Conservation (phyloP, 2,888 invertebrate genomes). For the Cremastobaeus sp. region DNA sequence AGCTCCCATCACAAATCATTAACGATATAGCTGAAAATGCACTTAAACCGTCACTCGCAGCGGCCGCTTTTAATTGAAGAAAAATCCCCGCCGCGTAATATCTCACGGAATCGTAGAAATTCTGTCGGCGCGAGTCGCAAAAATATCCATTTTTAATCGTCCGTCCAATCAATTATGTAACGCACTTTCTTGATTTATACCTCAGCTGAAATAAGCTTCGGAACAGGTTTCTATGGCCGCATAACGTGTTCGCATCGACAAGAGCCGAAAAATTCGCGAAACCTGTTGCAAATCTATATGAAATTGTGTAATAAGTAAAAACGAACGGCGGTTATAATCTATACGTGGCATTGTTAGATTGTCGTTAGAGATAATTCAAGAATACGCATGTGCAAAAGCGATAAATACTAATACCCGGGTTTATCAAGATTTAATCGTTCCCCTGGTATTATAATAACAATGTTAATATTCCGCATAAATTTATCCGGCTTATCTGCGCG, state of each 20-base stretch:
- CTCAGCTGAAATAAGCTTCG: constrained; percentile 42
- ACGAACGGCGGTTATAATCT: constrained; percentile 29
- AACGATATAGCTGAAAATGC: constrained; percentile 7
- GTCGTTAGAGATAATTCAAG: constrained; percentile 45
- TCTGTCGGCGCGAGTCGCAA: constrained; percentile 2
- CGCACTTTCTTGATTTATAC: constrained; percentile 55
- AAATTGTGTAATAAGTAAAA: constrained; percentile 53
- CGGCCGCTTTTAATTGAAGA: constrained; percentile 18
- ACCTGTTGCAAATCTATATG: constrained; percentile 51
- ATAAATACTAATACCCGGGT: constrained; percentile 10
- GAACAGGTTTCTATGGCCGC: constrained; percentile 45
- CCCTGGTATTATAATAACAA: constrained; percentile 21
- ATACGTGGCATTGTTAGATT: constrained; percentile 42
- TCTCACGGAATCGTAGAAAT: constrained; percentile 9
- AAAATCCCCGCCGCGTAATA: constrained; percentile 9
- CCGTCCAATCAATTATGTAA: constrained; percentile 57
- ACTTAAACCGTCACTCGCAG: background rate
- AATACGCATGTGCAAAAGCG: constrained; percentile 20
- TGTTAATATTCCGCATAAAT: constrained; percentile 39
- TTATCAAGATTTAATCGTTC: constrained; percentile 45
- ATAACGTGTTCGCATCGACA: constrained; percentile 46
- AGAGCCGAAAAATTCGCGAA: constrained; percentile 47
- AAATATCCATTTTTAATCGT: constrained; percentile 37
- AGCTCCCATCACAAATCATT: constrained; percentile 23
- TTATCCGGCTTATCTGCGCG: constrained; percentile 9